A percentile compares a stretch with the other conserved stretches of the same genome.
Evolutionary conservation across 2,797 vertebrate species (phyloP).

Genomic region (Scyliorhinus canicula): DNA sequence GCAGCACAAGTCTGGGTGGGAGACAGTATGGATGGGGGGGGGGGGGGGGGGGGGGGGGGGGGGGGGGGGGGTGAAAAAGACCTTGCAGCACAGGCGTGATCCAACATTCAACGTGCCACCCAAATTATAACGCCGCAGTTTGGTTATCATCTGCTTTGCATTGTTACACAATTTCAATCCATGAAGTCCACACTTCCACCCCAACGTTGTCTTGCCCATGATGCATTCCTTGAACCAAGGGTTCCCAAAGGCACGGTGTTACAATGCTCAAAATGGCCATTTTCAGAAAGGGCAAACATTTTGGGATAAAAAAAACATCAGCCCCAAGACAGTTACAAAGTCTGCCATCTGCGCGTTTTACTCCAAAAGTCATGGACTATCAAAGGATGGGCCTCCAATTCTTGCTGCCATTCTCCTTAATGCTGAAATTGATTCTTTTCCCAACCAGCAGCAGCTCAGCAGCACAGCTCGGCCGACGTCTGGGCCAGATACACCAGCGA

Average conservation of each 20-base stretch:
- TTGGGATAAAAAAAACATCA: background rate
- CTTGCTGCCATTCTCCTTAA: background rate
- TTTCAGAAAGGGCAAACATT: background rate
- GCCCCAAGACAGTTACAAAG: background rate
- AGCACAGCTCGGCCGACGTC: background rate
- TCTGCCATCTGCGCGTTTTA: no score
- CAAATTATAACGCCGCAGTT: no score
- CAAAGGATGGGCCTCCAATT: background rate
- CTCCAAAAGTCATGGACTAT: background rate
- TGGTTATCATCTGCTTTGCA: no score
- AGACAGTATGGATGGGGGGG: no score
- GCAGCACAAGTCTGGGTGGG: no score
- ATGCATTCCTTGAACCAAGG: no score
- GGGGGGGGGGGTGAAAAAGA: no score
- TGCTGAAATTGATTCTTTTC: background rate
- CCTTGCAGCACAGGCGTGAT: no score
- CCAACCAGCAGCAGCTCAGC: no score
- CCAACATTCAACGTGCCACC: no score
- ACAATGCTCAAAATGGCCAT: background rate
- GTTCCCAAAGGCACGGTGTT: background rate
- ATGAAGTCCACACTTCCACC: background rate
- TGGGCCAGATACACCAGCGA: background rate
- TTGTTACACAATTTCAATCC: background rate
- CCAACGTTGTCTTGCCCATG: background rate
- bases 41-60: no score